Evolutionary conservation across 2,797 vertebrate species (phyloP).

Genomic region (Schizopygopsis malacanthus): DNA sequence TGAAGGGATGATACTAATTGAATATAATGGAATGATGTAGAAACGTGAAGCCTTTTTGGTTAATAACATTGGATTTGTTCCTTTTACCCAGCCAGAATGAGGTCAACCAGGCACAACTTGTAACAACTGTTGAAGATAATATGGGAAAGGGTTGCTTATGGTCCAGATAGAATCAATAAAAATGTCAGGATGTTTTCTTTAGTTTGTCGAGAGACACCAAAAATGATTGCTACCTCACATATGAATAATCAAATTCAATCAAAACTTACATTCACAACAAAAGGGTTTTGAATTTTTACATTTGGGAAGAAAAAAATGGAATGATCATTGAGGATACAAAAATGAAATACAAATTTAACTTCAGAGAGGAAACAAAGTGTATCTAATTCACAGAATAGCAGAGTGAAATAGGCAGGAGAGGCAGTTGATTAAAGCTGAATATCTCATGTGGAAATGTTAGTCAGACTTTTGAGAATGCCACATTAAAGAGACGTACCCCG

Average conservation of each 20-base stretch:
- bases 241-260: constrained; percentile 28
- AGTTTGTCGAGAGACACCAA: constrained; percentile 13
- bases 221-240: constrained; percentile 35
- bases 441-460: constrained; percentile 58
- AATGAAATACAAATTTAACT: constrained; percentile 63
- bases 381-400: constrained; percentile 64
- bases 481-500: constrained; percentile 34
- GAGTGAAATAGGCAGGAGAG: constrained; percentile 58
- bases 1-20: neutral
- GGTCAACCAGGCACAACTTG: neutral
- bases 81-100: neutral
- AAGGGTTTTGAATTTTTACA: constrained; percentile 18
- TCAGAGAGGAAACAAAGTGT: constrained; percentile 66
- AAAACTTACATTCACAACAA: constrained; percentile 15
- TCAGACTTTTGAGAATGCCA: constrained; percentile 39
- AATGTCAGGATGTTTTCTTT: constrained; percentile 15
- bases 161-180: constrained; percentile 17
- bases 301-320: constrained; percentile 10
- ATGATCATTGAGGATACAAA: constrained; percentile 58
- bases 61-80: neutral
- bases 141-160: neutral
- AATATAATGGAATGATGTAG: neutral
- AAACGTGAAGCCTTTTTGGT: neutral
- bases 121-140: constrained; percentile 3
- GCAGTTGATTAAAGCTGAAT: constrained; percentile 65